Evolutionary conservation across 2,888 invertebrate species (phyloP), one percentile per base, ranked within the genome.

Genomic region (Timema cristinae): DNA sequence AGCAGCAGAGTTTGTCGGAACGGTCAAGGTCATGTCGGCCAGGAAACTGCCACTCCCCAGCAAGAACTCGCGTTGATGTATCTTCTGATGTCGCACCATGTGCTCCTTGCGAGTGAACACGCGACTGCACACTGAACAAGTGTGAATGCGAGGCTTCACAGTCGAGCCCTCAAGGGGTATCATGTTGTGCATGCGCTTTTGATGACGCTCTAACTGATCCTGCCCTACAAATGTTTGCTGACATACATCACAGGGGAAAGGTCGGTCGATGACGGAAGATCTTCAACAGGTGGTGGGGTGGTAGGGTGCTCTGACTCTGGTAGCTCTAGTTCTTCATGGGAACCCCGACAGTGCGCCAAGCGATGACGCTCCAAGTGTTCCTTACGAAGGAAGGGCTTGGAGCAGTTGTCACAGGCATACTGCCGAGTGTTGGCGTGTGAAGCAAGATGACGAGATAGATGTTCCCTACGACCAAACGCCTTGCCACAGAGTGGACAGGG

Each of bases 381-480:
- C 59, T 74, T 74, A 15, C 74, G 74, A 13, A 77, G 76, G 74
- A 78, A 79, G 6, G 77, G 75, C 70, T 77, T 77, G 15, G 75
- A 74, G 63, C 79, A 79, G 50, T 77, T 73, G 72, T 76, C 76
- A 74, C 79, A 79, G 6, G 73, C 68, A 70, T 75, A 79, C 5
- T 78, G 79, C 13, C 77, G 74, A 5, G 75, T 71, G 7, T 76
- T 75, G 10, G 77, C 75, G 70, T 79, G 79, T 8, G 77, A 77
- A n/a, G 77, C 67, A 71, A 78, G 74, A 66, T 79, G 79, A 5
- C 78, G 73, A 59, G 76, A 76, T 7, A 79, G 74, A 72, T 79
- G 78, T 73, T 79, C 79, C 50, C 78, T 77, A 7, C 78, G 77
- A 72, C 77, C 77, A 69, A 79, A 79, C 6, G 77, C 78, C 70